Conservation (phyloP, 1,140 invertebrate species). For the Drosophila arawakana region DNA sequence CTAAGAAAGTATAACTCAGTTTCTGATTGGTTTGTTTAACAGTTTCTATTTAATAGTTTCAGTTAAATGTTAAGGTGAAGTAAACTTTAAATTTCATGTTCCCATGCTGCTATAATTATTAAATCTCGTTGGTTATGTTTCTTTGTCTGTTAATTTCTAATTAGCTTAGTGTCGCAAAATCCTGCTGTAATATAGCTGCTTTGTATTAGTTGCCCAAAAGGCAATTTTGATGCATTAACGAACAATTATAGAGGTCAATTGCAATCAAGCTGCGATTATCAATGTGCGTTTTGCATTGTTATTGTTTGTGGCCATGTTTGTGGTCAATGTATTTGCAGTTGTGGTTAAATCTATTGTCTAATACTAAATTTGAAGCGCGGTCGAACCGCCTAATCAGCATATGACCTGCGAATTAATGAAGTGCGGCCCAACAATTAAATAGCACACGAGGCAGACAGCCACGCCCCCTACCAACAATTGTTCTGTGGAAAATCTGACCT, state of each 20-base stretch:
- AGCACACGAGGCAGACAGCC: constrained; percentile 14
- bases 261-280: constrained; percentile 22
- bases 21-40: too few relatives aligned
- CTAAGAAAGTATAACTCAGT: too few relatives aligned
- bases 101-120: too few relatives aligned
- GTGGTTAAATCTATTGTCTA: constrained; percentile 15
- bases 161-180: background rate
- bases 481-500: background rate
- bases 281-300: constrained; percentile 24
- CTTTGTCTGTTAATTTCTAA: background rate
- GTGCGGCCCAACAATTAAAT: constrained; percentile 56
- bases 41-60: too few relatives aligned
- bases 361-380: constrained; percentile 61
- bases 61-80: too few relatives aligned
- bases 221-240: constrained; percentile 5
- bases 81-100: too few relatives aligned
- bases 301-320: constrained; percentile 19
- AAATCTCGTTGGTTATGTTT: too few relatives aligned
- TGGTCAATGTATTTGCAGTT: constrained; percentile 20
- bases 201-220: background rate
- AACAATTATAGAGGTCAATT: constrained; percentile 11
- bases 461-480: background rate
- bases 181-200: background rate
- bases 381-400: constrained; percentile 56
- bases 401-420: constrained; percentile 48